phyloP scores from a whole-genome alignment of 1,140 invertebrate genomes.

The Popillia japonica region DNA sequence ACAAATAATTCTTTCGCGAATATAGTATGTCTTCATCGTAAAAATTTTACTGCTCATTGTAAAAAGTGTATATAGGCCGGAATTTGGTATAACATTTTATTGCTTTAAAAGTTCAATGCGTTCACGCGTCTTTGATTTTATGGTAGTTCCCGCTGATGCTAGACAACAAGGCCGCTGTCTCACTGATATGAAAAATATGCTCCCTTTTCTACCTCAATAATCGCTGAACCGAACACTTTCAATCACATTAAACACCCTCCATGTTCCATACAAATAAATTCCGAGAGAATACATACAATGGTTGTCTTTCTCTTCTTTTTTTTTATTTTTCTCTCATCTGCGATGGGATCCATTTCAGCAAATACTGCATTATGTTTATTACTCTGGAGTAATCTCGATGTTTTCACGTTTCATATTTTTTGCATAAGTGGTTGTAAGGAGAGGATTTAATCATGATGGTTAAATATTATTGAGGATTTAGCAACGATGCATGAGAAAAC shows the following conservation, averaged over 20 bases:
- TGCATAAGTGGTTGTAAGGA: neutral
- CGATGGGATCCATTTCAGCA: neutral
- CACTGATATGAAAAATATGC: constrained; percentile 26
- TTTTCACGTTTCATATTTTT: neutral
- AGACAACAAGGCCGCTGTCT: neutral
- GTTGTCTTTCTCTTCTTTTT: neutral
- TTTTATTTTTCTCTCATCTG: neutral
- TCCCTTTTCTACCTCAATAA: constrained; percentile 30
- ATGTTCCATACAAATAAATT: constrained; percentile 13
- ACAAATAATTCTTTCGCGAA: constrained; percentile 13
- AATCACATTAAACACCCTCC: constrained; percentile 30
- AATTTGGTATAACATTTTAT: constrained; percentile 21
- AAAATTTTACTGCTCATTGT: neutral
- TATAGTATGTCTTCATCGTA: constrained; percentile 25
- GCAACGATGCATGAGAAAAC: no score
- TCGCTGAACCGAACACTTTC: constrained; percentile 34
- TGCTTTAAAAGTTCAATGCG: constrained; percentile 24
- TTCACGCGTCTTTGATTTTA: constrained; percentile 33
- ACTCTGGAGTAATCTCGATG: neutral
- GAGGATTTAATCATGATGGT: neutral
- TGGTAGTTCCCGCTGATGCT: constrained; percentile 1
- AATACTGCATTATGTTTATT: constrained; percentile 31
- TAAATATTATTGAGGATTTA: neutral
- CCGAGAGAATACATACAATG: neutral
- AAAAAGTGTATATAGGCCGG: neutral